Base-by-base conservation (phyloP, 1,140 invertebrate genomes). In the Drosophila dunni region DNA sequence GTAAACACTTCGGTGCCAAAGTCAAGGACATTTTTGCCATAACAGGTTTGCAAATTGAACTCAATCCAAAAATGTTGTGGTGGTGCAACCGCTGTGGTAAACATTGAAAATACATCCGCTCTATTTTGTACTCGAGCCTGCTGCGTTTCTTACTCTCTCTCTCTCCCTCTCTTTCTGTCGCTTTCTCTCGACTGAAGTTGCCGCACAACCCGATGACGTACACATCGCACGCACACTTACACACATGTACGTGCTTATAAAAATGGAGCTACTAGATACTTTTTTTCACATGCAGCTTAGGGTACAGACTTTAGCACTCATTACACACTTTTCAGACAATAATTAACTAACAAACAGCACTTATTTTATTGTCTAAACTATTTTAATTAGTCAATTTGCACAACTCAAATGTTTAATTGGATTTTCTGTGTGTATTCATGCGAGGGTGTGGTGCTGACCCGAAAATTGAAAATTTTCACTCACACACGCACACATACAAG, bases 391-490 rank as follows among this genome's bases (percentile, higher is more conserved):
- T 54, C 46, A 62, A 56, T 74, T 64, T 73, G 53, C 69, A 53
- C 68, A 24, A 24, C 56, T 67, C 15, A 2, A 60, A 42, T 33
- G 36, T 65, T 75, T 84, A 89, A 89, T 89, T 90, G 64, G 75
- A 84, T 89, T 81, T 78, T 58, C n/a, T 53, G n/a, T 46, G 42
- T 68, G 33, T 71, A 46, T 45, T 66, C 34, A 72, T 64, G 60
- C 48, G 64, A 89, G 89, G 89, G 89, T 91, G 89, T 91, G 89
- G 89, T 85, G 86, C 58, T 91, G 89, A 91, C 83, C 89, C 89
- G 79, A 85, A 89, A 86, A 83, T 61, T 62, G 40, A 56, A 88
- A 89, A 75, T 79, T 90, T 81, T 79, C 85, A 81, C 75, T 76
- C 48, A 71, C 57, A 17, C 70, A 74, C 42, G 46, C 46, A 64